A percentile compares a stretch with the other conserved stretches of the same genome.
Conservation (phyloP, 2,797 vertebrate genomes). For the Microchirus variegatus region DNA sequence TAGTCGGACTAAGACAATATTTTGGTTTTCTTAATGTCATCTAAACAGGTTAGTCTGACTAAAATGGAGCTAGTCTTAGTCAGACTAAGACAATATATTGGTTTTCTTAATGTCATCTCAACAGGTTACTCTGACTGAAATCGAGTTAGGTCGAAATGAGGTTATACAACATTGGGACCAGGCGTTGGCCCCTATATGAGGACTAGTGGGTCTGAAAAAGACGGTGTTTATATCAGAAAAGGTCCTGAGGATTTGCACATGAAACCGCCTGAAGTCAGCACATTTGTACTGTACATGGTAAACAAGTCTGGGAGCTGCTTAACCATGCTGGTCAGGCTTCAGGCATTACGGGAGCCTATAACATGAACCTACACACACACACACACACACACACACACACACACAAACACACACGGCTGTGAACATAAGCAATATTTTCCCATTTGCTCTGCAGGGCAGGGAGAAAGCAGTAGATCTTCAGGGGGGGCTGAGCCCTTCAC, state of each 20-base stretch:
- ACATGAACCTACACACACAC: conserved; percentile 40
- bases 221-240: too few species aligned
- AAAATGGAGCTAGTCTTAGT: too few species aligned
- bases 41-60: too few species aligned
- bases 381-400: conserved; percentile 14
- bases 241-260: conserved; percentile 15
- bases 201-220: too few species aligned
- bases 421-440: conserved; percentile 71
- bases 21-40: too few species aligned
- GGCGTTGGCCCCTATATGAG: too few species aligned
- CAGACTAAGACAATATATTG: too few species aligned
- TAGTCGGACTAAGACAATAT: too few species aligned
- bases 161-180: too few species aligned
- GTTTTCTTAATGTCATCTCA: too few species aligned
- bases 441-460: conserved; percentile 68
- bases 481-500: conserved; percentile 60
- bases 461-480: conserved; percentile 62
- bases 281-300: conserved; percentile 43
- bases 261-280: conserved; percentile 62
- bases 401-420: conserved; percentile 11
- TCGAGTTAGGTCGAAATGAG: too few species aligned
- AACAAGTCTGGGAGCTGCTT: conserved; percentile 58
- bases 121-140: too few species aligned
- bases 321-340: conserved; percentile 64
- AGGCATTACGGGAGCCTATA: conserved; percentile 50